Percentiles rank a stretch among this genome's conserved stretches.
These are phyloP conservation scores for Drosophila cyrtoloma DNA, from an alignment of 2,888 invertebrate genomes.

Conservation along the genomic window DNA sequence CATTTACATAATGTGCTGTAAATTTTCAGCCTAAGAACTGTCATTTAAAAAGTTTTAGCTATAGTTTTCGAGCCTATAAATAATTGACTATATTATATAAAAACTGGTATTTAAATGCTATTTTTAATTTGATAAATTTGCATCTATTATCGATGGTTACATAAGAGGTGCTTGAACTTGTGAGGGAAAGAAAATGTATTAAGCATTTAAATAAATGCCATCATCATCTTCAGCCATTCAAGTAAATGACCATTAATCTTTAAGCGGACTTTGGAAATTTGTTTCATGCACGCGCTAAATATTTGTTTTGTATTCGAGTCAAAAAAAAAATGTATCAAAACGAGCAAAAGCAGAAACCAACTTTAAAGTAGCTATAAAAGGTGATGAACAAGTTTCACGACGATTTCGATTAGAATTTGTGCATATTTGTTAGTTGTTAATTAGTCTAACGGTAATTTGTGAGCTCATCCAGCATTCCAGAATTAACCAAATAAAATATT, in stretches of 20 bases:
- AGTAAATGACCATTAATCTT: constrained; percentile 41
- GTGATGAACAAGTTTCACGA: constrained; percentile 34
- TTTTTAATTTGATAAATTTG: constrained; percentile 34
- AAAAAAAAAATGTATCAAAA: constrained; percentile 59
- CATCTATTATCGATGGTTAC: constrained; percentile 20
- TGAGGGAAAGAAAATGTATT: not conserved
- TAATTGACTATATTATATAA: constrained; percentile 19
- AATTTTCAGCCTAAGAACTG: constrained; percentile 39
- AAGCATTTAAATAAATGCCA: not conserved
- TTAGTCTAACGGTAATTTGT: constrained; percentile 38
- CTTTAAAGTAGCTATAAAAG: constrained; percentile 6
- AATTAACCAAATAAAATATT: constrained; percentile 18
- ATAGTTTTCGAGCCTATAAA: constrained; percentile 19
- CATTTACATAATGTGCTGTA: constrained; percentile 53
- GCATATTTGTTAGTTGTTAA: constrained; percentile 22
- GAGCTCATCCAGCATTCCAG: constrained; percentile 72
- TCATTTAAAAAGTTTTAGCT: not conserved
- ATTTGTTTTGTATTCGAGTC: constrained; percentile 21
- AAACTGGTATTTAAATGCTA: constrained; percentile 6
- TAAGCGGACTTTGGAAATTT: constrained; percentile 19
- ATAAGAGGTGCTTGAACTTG: constrained; percentile 54
- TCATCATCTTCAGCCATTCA: not conserved
- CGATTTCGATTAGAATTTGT: constrained; percentile 29
- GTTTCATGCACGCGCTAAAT: constrained; percentile 19
- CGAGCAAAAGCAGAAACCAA: constrained; percentile 27